Evolutionary conservation across 1,140 invertebrate species (phyloP), one percentile per base, ranked within the genome.

Genomic region (Steinernema feltiae): DNA sequence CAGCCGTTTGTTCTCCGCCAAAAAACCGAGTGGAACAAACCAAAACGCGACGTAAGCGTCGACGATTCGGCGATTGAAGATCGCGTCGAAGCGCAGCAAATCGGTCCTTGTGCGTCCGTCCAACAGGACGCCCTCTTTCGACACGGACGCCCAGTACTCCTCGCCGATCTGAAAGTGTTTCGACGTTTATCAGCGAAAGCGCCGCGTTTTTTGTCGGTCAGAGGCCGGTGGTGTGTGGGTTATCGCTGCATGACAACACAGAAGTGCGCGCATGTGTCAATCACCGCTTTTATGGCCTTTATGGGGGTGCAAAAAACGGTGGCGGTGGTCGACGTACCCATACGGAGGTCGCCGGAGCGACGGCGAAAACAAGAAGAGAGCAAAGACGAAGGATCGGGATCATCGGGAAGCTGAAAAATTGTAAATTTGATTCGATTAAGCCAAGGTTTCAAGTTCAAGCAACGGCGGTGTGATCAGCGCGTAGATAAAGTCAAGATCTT

Each of bases 241-340:
- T 27, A 27, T 63, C 7, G 35, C 18, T 18, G 35, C 18, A 7
- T 18, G 35, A 18, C 18, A 41, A 41, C 7, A 41, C 35, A 18
- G 35, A 7, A 41, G 35, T 41, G 18, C 7, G 35, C 7, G 35
- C 7, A 41, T 41, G 35, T 41, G 35, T 41, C 35, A 41, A 41
- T 41, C 35, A 41, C 35, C 7, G 53, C 53, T 63, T 63, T 63
- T 63, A 63, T 63, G 53, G 24, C 7, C 12, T 63, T 3, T 27
- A 3, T 63, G 53, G 53, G 53, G n/a, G n/a, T n/a, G n/a, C 24
- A 63, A 41, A 41, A 41, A 41, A 41, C 18, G 53, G 24, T 15
- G n/a, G n/a, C n/a, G n/a, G n/a, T n/a, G n/a, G n/a, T n/a, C n/a
- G 53, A 63, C 53, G 15, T 63, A 63, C 53, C 53, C 53, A 63